Percentiles rank a stretch among this genome's conserved stretches.
Evolutionary conservation across 2,888 invertebrate genomes (phyloP).

Genomic region (Craniophora ligustri): DNA sequence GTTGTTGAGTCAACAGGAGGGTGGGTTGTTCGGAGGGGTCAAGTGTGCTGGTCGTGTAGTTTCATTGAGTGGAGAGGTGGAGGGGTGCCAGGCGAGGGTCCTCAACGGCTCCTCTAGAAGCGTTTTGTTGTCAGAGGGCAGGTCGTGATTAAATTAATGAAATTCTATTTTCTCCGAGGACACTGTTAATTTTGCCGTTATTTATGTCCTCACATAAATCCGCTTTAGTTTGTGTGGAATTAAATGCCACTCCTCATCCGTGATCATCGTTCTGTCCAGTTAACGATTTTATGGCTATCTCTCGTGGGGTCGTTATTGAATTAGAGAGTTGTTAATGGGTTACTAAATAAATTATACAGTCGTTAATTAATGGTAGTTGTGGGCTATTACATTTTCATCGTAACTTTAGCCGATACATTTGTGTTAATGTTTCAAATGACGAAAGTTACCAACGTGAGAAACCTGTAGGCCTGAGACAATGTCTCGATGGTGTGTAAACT

Average conservation of each 20-base stretch:
- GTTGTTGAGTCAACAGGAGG: conserved; percentile 31
- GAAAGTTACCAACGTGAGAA: too few species aligned
- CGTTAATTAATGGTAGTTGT: conserved; percentile 31
- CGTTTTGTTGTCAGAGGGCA: conserved; percentile 61
- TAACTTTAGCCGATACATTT: conserved; percentile 1
- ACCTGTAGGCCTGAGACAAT: too few species aligned
- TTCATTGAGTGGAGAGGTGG: conserved; percentile 56
- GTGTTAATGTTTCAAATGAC: background rate
- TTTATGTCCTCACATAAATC: conserved; percentile 54
- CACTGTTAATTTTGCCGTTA: conserved; percentile 64
- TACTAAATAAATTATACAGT: conserved; percentile 27
- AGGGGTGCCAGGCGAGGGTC: conserved; percentile 17
- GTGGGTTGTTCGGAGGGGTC: conserved; percentile 43
- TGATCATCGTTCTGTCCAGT: conserved; percentile 31
- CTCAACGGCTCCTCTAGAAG: conserved; percentile 38
- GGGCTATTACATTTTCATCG: conserved; percentile 3
- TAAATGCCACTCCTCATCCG: conserved; percentile 44
- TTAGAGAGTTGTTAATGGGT: conserved; percentile 14
- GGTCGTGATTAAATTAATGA: conserved; percentile 72
- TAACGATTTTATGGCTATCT: conserved; percentile 16
- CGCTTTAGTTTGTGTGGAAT: conserved; percentile 46
- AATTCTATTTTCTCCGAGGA: conserved; percentile 66
- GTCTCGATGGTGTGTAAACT: too few species aligned
- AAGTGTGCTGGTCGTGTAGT: conserved; percentile 37
- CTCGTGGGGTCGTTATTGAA: conserved; percentile 16